phyloP scores from a whole-genome alignment of 2,888 invertebrate species.

The Julus scandinavius region DNA sequence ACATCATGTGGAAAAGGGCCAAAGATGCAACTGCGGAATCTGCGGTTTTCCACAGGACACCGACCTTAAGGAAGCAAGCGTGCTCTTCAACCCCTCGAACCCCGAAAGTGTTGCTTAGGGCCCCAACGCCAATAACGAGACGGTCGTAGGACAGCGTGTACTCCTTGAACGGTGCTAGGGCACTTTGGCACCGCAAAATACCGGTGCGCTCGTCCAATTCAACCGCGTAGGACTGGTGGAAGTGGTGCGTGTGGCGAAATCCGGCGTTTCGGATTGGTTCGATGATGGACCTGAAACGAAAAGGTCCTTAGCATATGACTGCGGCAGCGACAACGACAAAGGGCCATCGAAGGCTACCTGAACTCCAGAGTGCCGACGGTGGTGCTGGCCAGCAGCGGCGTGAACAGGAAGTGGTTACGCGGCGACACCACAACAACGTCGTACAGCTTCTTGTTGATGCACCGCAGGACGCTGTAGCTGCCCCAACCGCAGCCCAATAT shows the following conservation, averaged over 20 bases:
- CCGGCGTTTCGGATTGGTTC: constrained; percentile 66
- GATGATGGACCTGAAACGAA: constrained; percentile 64
- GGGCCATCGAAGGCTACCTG: constrained; percentile 54
- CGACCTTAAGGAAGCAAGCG: constrained; percentile 67
- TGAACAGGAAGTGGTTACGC: constrained; percentile 67
- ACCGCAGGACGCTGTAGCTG: constrained; percentile 65
- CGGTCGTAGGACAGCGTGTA: constrained; percentile 65
- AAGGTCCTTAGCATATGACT: background rate
- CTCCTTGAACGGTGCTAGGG: constrained; percentile 60
- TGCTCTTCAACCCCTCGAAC: constrained; percentile 66
- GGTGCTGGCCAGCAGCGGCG: constrained; percentile 66
- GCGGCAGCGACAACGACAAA: background rate
- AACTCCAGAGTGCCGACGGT: constrained; percentile 66
- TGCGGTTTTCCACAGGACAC: background rate
- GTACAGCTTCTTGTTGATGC: constrained; percentile 64
- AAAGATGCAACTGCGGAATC: too few species aligned
- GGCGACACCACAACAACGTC: constrained; percentile 62
- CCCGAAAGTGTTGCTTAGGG: constrained; percentile 66
- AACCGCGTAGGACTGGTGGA: constrained; percentile 64
- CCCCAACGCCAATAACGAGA: constrained; percentile 67
- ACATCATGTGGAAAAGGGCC: too few species aligned
- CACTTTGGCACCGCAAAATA: constrained; percentile 63
- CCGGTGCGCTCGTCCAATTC: constrained; percentile 62
- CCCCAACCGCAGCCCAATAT: constrained; percentile 67
- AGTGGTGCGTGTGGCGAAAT: constrained; percentile 65